Percentiles rank a stretch among this genome's conserved stretches.
phyloP scores from a whole-genome alignment of 2,113 vertebrate genomes.

The human (Homo sapiens) region GRCh38 chr22:26452001-26452500 shows the following conservation, averaged over 20 bases:
- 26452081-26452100: not conserved
- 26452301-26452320: fast-evolving
- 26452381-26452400: not conserved
- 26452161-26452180: not conserved
- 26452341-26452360: not conserved
- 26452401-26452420: not conserved
- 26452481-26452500: not conserved
- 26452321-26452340: fast-evolving
- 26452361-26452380: fast-evolving
- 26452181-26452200: not conserved
- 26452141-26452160: not conserved
- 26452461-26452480: not conserved
- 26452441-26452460: not conserved
- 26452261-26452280: not conserved
- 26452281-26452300: fast-evolving
- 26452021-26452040: fast-evolving
- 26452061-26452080: not conserved
- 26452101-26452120: not conserved
- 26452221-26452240: not conserved
- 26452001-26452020: too few relatives aligned
- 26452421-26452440: not conserved
- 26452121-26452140: slow-evolving; percentile 23
- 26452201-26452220: not conserved
- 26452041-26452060: not conserved
- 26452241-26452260: not conserved